Evolutionary conservation across 2,113 vertebrate species (phyloP).

Genomic region (Sebastes schlegelii): DNA sequence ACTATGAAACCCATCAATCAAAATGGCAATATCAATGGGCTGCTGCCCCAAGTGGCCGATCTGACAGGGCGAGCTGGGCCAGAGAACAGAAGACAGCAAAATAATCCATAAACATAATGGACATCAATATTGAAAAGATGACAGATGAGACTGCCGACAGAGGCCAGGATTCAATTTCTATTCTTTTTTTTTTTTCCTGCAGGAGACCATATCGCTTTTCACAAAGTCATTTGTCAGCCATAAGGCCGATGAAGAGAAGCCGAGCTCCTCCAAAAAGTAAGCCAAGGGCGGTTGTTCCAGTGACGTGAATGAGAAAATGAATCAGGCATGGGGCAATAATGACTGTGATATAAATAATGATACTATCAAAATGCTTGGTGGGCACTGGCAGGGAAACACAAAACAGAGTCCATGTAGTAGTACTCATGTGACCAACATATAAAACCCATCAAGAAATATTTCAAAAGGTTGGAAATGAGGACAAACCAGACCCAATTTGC

Average conservation of each 20-base stretch:
- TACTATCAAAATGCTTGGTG: slow-evolving; percentile 54
- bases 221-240: slow-evolving; percentile 72
- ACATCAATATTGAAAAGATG: slow-evolving; percentile 81
- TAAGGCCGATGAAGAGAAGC: slow-evolving; percentile 66
- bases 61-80: slow-evolving; percentile 58
- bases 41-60: slow-evolving; percentile 70
- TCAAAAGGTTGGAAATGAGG: slow-evolving; percentile 1
- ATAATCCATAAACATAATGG: slow-evolving; percentile 80
- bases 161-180: slow-evolving; percentile 78
- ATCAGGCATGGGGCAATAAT: slow-evolving; percentile 63
- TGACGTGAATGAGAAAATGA: slow-evolving; percentile 73
- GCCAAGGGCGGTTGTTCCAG: slow-evolving; percentile 69
- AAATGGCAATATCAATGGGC: slow-evolving; percentile 71
- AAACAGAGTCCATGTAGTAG: neutral
- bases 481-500: neutral
- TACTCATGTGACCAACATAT: slow-evolving; percentile 6
- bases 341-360: slow-evolving; percentile 66
- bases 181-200: slow-evolving; percentile 61
- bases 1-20: slow-evolving; percentile 75
- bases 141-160: slow-evolving; percentile 76
- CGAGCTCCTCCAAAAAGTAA: slow-evolving; percentile 61
- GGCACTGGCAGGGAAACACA: slow-evolving; percentile 42
- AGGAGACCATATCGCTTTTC: slow-evolving; percentile 69
- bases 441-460: slow-evolving; percentile 7
- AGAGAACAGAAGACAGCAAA: slow-evolving; percentile 66